A percentile compares a stretch with the other conserved stretches of the same genome.
phyloP scores from a whole-genome alignment of 2,888 invertebrate genomes.

The Steinernema hermaphroditum region DNA sequence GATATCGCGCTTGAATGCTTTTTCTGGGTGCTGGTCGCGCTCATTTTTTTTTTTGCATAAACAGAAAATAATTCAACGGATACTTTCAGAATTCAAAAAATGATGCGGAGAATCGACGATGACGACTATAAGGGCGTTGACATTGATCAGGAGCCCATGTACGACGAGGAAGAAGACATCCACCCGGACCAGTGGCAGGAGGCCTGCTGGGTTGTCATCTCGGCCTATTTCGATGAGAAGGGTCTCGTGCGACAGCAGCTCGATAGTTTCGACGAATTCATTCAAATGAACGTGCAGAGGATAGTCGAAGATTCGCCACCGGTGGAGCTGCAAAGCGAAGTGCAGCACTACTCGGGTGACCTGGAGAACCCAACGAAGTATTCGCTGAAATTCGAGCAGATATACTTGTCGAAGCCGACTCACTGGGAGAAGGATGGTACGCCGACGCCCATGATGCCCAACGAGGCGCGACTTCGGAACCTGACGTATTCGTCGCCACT shows the following conservation, averaged over 20 bases:
- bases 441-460: slow-evolving; percentile 99
- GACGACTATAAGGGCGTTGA: too few relatives aligned
- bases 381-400: slow-evolving; percentile 94
- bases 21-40: too few relatives aligned
- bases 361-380: slow-evolving; percentile 76
- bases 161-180: slow-evolving; percentile 78
- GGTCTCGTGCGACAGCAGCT: slow-evolving; percentile 97
- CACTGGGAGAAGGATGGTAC: slow-evolving; percentile 99
- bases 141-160: slow-evolving; percentile 26
- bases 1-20: too few relatives aligned
- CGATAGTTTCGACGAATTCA: slow-evolving; percentile 99
- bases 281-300: slow-evolving; percentile 98
- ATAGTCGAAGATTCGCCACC: slow-evolving; percentile 99
- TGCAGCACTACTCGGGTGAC: slow-evolving; percentile 82
- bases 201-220: slow-evolving; percentile 86
- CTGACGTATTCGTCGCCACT: slow-evolving; percentile 88
- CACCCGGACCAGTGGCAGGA: slow-evolving; percentile 94
- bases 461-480: slow-evolving; percentile 93
- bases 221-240: slow-evolving; percentile 99
- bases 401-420: slow-evolving; percentile 96
- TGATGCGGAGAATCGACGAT: too few relatives aligned
- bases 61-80: too few relatives aligned
- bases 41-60: too few relatives aligned
- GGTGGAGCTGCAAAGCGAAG: slow-evolving; percentile 91
- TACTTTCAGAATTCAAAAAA: too few relatives aligned